Base-by-base conservation (phyloP, 2,797 vertebrate genomes). In the Benthosema pterotum region DNA sequence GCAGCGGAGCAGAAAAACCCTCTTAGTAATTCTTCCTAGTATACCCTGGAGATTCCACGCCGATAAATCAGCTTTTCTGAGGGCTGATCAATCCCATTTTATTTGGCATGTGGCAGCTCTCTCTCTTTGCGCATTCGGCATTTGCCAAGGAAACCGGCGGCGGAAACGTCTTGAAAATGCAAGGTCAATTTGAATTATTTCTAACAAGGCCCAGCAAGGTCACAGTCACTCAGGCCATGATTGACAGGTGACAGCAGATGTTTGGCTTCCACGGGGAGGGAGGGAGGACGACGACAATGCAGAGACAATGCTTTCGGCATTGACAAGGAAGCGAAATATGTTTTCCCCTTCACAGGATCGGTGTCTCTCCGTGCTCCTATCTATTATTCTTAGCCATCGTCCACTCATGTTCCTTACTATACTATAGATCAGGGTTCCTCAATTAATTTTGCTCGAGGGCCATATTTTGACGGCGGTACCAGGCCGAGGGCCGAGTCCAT, bases 171-270 rank as follows among this genome's bases (percentile, higher is more conserved):
- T 84, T 80, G 63, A 84, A 82, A 86, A 80, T 57, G 71, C 82
- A 79, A 85, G 83, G 78, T 89, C 79, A 67, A 85, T 84, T 83
- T 72, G 74, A 74, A 80, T 78, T 13, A 32, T 83, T 83, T 67
- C 76, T 64, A 84, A 80, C 78, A 84, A 88, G 69, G 75, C 78
- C 49, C 67, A 63, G 57, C 84, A 90, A 92, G 88, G 91, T 90
- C 89, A 76, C 71, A 43, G 77, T 74, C 82, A 67, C 73, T 90
- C 86, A 85, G 72, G 57, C 42, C 49, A 60, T 88, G 89, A 93
- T 82, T 89, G 89, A 83, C 91, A 92, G 79, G 77, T 90, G 86
- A 89, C 88, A 89, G 87, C 52, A 65, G 72, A 82, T 80, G 74
- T 74, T 71, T 62, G 73, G 74, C 85, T 75, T 69, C 80, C 48